Conservation (phyloP, 2,888 invertebrate species). For the Torymus auratus region DNA sequence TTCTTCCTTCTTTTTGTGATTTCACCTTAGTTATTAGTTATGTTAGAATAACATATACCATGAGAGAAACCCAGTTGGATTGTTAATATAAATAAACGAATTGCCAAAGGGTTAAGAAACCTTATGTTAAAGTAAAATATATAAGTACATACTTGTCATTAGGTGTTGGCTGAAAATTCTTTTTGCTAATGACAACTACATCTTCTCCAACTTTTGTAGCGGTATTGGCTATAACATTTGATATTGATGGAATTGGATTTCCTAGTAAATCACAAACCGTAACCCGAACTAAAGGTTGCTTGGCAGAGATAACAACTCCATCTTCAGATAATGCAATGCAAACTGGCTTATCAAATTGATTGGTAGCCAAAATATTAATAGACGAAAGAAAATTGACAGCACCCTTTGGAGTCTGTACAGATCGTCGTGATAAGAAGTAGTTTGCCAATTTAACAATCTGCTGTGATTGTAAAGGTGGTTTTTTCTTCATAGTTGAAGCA, state of each 20-base stretch:
- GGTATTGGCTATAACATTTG: slow-evolving; percentile 86
- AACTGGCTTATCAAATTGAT: slow-evolving; percentile 85
- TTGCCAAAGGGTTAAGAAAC: too few species aligned
- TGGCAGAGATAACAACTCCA: slow-evolving; percentile 84
- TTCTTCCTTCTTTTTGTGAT: too few species aligned
- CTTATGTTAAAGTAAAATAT: slow-evolving; percentile 26
- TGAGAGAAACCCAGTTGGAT: too few species aligned
- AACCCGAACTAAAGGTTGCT: slow-evolving; percentile 85
- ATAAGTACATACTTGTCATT: slow-evolving; percentile 73
- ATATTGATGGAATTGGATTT: slow-evolving; percentile 81
- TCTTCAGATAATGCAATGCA: slow-evolving; percentile 88
- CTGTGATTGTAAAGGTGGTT: slow-evolving; percentile 84
- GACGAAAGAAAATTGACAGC: slow-evolving; percentile 89
- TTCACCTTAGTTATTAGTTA: too few species aligned
- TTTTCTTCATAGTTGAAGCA: slow-evolving; percentile 81
- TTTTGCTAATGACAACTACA: slow-evolving; percentile 84
- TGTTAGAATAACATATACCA: too few species aligned
- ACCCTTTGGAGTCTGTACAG: slow-evolving; percentile 91
- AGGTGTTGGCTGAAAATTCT: slow-evolving; percentile 76
- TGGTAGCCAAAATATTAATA: slow-evolving; percentile 83
- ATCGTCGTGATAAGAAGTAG: slow-evolving; percentile 92
- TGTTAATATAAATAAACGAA: too few species aligned
- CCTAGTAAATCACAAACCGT: slow-evolving; percentile 87
- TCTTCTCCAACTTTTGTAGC: slow-evolving; percentile 86
- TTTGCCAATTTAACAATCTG: slow-evolving; percentile 93